phyloP scores from a whole-genome alignment of 2,113 vertebrate genomes.

The Athene noctua region DNA sequence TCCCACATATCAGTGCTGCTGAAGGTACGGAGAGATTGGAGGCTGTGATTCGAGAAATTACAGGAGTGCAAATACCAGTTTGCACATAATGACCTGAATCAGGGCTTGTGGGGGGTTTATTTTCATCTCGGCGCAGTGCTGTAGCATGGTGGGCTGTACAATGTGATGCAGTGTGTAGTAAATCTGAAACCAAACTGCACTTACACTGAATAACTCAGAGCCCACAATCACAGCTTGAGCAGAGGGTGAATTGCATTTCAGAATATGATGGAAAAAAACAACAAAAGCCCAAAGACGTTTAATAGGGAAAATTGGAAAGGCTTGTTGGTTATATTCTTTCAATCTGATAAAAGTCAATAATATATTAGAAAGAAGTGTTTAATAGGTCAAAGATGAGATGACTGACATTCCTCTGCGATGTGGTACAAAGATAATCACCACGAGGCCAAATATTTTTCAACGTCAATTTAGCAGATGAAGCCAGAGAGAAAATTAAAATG shows the following conservation, averaged over 20 bases:
- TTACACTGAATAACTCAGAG: slow-evolving; percentile 4
- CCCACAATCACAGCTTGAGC: not conserved
- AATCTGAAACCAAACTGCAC: not conserved
- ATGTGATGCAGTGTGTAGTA: not conserved
- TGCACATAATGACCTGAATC: slow-evolving; percentile 30
- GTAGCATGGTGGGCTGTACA: not conserved
- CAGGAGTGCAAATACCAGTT: not conserved
- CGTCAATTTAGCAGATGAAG: not conserved
- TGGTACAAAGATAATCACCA: not conserved
- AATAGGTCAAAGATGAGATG: not conserved
- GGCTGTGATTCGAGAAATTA: not conserved
- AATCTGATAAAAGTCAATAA: not conserved
- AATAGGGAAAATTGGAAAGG: not conserved
- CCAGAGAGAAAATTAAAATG: slow-evolving; percentile 36
- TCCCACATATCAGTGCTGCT: not conserved
- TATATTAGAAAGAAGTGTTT: not conserved
- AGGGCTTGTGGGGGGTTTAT: not conserved
- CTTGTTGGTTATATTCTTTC: not conserved
- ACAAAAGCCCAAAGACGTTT: not conserved
- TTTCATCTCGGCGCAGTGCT: not conserved
- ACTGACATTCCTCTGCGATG: not conserved
- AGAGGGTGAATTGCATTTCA: not conserved
- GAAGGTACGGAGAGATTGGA: not conserved
- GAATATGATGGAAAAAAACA: not conserved
- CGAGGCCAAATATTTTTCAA: not conserved